Conservation (phyloP, 2,113 vertebrate species). For the Marmota monax region DNA sequence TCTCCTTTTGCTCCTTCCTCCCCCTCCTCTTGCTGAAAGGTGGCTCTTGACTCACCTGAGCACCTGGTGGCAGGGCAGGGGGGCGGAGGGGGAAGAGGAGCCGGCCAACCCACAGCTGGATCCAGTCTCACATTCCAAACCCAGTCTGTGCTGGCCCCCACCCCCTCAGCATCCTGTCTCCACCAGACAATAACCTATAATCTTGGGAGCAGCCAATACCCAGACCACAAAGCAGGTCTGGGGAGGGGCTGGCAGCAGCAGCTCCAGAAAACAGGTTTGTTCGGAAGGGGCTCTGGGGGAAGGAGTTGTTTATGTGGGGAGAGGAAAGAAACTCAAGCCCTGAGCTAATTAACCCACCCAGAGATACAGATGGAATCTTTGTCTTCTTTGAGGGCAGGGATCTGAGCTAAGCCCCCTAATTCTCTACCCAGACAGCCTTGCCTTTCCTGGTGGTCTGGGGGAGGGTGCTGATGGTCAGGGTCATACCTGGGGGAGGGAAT, state of each 20-base stretch:
- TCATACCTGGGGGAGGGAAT: not conserved
- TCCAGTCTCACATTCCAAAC: constrained; percentile 65
- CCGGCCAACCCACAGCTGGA: constrained; percentile 19
- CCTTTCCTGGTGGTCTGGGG: constrained; percentile 61
- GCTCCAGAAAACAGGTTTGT: constrained; percentile 75
- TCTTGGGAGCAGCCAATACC: constrained; percentile 63
- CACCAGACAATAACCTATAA: constrained; percentile 78
- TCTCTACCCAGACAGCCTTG: constrained; percentile 62
- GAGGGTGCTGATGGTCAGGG: constrained; percentile 6
- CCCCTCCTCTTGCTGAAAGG: constrained; percentile 5
- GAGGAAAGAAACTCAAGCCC: constrained; percentile 76
- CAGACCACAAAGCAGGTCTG: constrained; percentile 9
- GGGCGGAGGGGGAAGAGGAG: not conserved
- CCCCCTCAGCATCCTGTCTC: constrained; percentile 72
- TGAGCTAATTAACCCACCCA: constrained; percentile 64
- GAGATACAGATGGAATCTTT: constrained; percentile 67
- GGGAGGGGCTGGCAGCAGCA: constrained; percentile 39
- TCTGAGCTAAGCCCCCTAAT: constrained; percentile 74
- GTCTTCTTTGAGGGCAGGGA: constrained; percentile 55
- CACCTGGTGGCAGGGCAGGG: constrained; percentile 31
- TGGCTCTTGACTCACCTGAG: constrained; percentile 25
- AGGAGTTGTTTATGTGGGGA: constrained; percentile 4
- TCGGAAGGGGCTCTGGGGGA: constrained; percentile 60
- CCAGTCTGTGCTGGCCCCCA: not conserved
- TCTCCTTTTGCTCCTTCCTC: not conserved